Evolutionary conservation across 2,797 vertebrate genomes (phyloP).

Genomic region (Microcaecilia unicolor): DNA sequence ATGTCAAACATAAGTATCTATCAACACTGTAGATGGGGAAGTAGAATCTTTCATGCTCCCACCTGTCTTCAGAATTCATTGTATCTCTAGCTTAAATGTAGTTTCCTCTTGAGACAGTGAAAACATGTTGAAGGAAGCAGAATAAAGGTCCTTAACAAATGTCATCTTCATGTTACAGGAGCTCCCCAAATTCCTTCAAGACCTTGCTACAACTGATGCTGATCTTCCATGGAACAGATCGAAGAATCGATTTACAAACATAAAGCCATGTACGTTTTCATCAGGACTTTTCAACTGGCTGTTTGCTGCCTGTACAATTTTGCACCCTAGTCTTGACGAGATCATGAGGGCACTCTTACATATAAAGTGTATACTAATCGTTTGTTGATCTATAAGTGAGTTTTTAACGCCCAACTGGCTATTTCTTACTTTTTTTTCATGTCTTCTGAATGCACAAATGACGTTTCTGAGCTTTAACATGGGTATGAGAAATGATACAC

Average conservation of each 20-base stretch:
- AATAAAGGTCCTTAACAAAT: constrained; percentile 6
- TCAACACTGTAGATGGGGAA: neutral
- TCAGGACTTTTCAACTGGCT: neutral
- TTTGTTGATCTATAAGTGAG: no score
- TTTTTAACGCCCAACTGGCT: neutral
- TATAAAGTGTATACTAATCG: no score
- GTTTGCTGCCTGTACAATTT: constrained; percentile 1
- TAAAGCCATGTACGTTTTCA: constrained; percentile 86
- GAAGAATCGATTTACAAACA: constrained; percentile 96
- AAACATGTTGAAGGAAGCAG: neutral
- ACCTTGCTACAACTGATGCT: constrained; percentile 87
- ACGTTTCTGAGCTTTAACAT: constrained; percentile 37
- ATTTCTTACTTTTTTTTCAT: neutral
- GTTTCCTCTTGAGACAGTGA: neutral
- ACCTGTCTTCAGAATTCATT: constrained; percentile 14
- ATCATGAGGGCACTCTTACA: no score
- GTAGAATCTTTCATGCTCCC: constrained; percentile 1
- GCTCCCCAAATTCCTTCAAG: constrained; percentile 88
- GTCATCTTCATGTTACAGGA: constrained; percentile 58
- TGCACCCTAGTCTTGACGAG: no score
- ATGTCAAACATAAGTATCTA: no score
- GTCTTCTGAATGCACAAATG: no score
- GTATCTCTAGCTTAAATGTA: neutral
- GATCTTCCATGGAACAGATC: constrained; percentile 95
- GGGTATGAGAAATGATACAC: constrained; percentile 50